Evolutionary conservation across 2,888 invertebrate species (phyloP).

Genomic region (Cotesia congregata): DNA sequence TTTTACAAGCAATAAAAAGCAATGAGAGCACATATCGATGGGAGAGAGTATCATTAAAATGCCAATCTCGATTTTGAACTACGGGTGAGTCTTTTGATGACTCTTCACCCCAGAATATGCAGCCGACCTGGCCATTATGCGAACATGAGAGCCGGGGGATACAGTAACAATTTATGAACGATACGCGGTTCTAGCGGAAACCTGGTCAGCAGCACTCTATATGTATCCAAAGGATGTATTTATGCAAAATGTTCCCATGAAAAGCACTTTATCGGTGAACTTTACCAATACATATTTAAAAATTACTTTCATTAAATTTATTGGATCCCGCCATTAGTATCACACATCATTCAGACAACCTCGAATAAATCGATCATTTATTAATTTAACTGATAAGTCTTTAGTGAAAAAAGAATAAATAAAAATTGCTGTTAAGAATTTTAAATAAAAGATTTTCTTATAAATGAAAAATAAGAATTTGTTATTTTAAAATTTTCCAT

Average conservation of each 20-base stretch:
- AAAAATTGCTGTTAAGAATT: no score
- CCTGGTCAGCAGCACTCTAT: not conserved
- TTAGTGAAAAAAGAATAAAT: no score
- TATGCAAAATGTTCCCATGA: not conserved
- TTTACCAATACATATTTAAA: not conserved
- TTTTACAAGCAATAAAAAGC: not conserved
- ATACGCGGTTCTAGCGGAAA: conserved; percentile 12
- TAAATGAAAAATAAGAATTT: no score
- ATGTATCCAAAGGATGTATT: not conserved
- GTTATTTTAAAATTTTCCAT: not conserved
- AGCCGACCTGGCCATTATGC: not conserved
- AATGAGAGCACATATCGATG: not conserved
- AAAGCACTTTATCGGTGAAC: not conserved
- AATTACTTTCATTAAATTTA: not conserved
- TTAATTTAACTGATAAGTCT: no score
- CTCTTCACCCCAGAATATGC: conserved; percentile 9
- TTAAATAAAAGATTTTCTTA: no score
- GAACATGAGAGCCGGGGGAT: not conserved
- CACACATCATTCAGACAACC: no score
- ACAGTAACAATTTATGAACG: conserved; percentile 27
- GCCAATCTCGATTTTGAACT: conserved; percentile 20
- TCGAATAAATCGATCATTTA: no score
- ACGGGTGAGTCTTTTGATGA: conserved; percentile 5
- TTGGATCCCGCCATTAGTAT: no score
- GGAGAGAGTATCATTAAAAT: conserved; percentile 12